Evolutionary conservation across 2,888 invertebrate genomes (phyloP).

Genomic region (Boloria selene): DNA sequence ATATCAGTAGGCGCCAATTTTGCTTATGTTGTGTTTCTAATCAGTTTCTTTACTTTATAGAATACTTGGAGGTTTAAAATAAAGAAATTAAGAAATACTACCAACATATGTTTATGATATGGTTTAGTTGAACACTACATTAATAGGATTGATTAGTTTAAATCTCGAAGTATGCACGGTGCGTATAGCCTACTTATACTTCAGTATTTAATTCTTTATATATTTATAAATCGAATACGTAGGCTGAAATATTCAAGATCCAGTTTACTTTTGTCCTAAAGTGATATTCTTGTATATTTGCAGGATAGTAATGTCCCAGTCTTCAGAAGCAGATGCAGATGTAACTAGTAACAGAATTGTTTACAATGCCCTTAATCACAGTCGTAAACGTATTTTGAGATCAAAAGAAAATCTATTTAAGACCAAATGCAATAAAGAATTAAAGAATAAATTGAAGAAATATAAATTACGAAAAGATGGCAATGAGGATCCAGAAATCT

Average conservation of each 20-base stretch:
- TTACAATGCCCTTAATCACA: slow-evolving; percentile 40
- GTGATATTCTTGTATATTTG: slow-evolving; percentile 42
- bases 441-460: slow-evolving; percentile 69
- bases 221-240: neutral
- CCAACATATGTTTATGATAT: neutral
- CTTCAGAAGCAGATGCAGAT: slow-evolving; percentile 45
- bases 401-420: slow-evolving; percentile 59
- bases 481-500: slow-evolving; percentile 69
- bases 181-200: slow-evolving; percentile 26
- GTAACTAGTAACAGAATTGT: slow-evolving; percentile 37
- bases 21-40: slow-evolving; percentile 18
- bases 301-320: slow-evolving; percentile 71
- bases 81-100: neutral
- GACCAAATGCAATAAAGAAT: slow-evolving; percentile 56
- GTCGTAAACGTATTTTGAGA: slow-evolving; percentile 49
- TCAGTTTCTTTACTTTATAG: slow-evolving; percentile 3
- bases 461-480: slow-evolving; percentile 71
- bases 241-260: neutral
- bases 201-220: neutral
- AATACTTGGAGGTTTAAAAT: neutral
- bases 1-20: slow-evolving; percentile 40
- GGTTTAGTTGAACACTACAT: neutral
- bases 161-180: slow-evolving; percentile 37
- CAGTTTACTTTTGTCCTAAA: neutral
- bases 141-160: neutral